Conservation (phyloP, 1,140 invertebrate genomes). For the Riptortus pedestris region DNA sequence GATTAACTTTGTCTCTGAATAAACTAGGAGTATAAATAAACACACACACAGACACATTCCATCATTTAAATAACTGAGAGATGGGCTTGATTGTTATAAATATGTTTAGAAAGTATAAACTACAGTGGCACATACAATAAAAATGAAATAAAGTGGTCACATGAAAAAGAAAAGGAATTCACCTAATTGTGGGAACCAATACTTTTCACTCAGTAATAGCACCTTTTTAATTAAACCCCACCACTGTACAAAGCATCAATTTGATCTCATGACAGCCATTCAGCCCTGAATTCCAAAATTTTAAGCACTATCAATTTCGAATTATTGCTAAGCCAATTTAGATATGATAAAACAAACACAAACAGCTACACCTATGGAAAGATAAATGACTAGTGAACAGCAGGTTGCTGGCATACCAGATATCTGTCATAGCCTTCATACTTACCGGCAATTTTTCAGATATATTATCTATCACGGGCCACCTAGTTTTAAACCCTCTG, state of each 20-base stretch:
- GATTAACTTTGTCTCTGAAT: neutral
- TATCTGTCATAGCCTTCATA: neutral
- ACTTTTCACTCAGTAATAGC: neutral
- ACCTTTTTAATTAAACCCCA: neutral
- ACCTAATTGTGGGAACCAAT: constrained; percentile 11
- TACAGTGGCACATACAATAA: neutral
- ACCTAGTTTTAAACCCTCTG: neutral
- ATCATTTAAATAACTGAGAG: neutral
- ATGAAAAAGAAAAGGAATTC: neutral
- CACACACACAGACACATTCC: neutral
- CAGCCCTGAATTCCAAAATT: neutral
- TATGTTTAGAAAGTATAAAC: neutral
- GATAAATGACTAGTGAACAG: neutral
- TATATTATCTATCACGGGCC: neutral
- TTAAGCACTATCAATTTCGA: neutral
- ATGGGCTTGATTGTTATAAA: neutral
- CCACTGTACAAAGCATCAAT: neutral
- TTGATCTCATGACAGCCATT: neutral
- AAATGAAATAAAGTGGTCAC: neutral
- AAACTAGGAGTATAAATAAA: neutral
- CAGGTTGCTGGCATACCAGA: neutral
- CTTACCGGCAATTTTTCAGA: neutral
- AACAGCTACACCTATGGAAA: neutral
- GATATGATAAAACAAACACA: neutral
- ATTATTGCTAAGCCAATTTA: neutral